Evolutionary conservation across 2,888 invertebrate genomes (phyloP), one percentile per base, ranked within the genome.

Genomic region (Epirrhoe tristata): DNA sequence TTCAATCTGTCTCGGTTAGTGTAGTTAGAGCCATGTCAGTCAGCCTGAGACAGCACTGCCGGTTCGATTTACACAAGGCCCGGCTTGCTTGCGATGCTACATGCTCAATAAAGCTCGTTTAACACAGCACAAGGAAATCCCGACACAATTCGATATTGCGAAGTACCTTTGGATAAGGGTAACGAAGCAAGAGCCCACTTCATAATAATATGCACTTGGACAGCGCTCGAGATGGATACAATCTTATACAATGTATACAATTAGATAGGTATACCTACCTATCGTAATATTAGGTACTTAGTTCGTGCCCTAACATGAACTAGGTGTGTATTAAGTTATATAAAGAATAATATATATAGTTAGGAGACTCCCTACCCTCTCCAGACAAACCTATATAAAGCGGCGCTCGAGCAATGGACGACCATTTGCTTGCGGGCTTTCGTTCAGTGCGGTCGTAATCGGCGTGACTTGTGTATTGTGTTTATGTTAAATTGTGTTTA

Each of bases 81-180:
- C 71, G 78, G 50, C 76, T 72, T 83, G 77, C 81, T 77, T 78
- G 82, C 81, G 82, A 81, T 81, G 80, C 78, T 81, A 86, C 83
- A 86, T 81, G 85, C 80, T 82, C 87, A 88, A 89, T 91, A 89
- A 88, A 90, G 84, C 86, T 82, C 82, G 82, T 79, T 86, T 86
- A 85, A 84, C 84, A 84, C 78, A 79, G 79, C 77, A 78, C 74
- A 78, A 81, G 76, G 81, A 83, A 85, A 85, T 82, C 81, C 80
- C 75, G 77, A 82, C 83, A 81, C 79, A 79, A 78, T 81, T 75
- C 73, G 34, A 67, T 63, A 67, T 63, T 59, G 59, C 59, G 32
- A 56, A 60, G 63, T 58, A 54, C 43, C 57, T 63, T 63, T 32
- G 63, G 34, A 60, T 63, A 63, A 67, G 63, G 63, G 63, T 63